phyloP scores from a whole-genome alignment of 2,113 vertebrate genomes.

The Rhipidura dahli region DNA sequence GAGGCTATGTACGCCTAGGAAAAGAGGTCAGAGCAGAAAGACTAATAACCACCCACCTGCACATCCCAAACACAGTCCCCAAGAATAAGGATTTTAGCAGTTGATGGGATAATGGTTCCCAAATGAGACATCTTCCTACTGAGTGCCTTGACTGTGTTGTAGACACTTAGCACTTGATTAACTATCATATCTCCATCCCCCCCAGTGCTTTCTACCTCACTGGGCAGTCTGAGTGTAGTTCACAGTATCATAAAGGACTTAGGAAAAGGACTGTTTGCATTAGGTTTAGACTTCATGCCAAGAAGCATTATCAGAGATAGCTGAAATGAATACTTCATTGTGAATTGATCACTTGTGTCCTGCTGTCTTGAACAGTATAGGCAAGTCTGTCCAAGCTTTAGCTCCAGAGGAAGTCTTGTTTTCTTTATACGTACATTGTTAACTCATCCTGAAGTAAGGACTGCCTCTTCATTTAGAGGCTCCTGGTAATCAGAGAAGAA shows the following conservation, averaged over 20 bases:
- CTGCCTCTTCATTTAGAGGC: neutral
- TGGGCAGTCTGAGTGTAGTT: neutral
- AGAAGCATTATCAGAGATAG: neutral
- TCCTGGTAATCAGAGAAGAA: neutral
- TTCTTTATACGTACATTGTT: neutral
- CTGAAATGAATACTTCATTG: neutral
- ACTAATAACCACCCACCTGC: neutral
- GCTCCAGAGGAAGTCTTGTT: neutral
- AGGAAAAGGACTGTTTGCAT: neutral
- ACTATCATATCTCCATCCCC: rapidly evolving
- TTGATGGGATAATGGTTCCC: neutral
- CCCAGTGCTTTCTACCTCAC: neutral
- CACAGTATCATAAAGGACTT: neutral
- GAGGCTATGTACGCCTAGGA: neutral
- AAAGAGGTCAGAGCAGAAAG: neutral
- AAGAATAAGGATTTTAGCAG: neutral
- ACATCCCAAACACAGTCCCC: neutral
- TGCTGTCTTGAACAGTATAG: neutral
- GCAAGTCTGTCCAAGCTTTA: neutral
- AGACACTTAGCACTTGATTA: neutral
- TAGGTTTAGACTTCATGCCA: neutral
- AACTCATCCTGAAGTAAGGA: neutral
- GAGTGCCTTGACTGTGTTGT: neutral
- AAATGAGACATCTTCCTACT: neutral
- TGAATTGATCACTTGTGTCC: neutral